Conservation (phyloP, 2,113 vertebrate species). For the Corythaeola cristata region DNA sequence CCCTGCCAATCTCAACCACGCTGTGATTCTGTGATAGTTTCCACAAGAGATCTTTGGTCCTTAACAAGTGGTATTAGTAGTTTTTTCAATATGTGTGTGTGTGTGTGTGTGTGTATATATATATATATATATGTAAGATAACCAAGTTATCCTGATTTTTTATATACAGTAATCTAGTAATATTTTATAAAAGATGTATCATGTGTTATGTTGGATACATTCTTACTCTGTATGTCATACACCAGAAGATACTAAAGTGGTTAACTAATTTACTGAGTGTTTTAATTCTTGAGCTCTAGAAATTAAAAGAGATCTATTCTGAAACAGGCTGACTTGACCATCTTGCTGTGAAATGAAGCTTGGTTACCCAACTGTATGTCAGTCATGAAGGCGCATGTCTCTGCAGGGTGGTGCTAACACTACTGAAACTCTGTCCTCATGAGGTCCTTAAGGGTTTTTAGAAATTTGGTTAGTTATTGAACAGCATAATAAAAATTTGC, state of each 20-base stretch:
- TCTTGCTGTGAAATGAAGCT: not conserved
- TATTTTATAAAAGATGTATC: not conserved
- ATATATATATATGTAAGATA: not conserved
- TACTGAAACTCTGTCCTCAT: not conserved
- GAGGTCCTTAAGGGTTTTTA: not conserved
- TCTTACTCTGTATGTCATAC: not conserved
- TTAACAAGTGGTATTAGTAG: too few relatives aligned
- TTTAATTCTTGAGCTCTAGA: not conserved
- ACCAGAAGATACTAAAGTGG: not conserved
- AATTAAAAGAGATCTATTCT: not conserved
- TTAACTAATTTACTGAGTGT: not conserved
- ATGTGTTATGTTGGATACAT: not conserved
- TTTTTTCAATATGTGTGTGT: too few relatives aligned
- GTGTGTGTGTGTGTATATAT: too few relatives aligned
- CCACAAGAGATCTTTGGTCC: too few relatives aligned
- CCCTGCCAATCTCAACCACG: too few relatives aligned
- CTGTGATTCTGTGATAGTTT: too few relatives aligned
- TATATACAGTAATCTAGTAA: not conserved
- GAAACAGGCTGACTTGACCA: not conserved
- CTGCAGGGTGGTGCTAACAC: not conserved
- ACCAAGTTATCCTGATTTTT: not conserved
- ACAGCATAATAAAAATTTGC: not conserved
- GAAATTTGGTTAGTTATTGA: fast-evolving
- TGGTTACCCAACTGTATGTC: not conserved
- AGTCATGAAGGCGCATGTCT: not conserved